Conservation (phyloP, 2,888 invertebrate genomes). For the Anarsia innoxiella region DNA sequence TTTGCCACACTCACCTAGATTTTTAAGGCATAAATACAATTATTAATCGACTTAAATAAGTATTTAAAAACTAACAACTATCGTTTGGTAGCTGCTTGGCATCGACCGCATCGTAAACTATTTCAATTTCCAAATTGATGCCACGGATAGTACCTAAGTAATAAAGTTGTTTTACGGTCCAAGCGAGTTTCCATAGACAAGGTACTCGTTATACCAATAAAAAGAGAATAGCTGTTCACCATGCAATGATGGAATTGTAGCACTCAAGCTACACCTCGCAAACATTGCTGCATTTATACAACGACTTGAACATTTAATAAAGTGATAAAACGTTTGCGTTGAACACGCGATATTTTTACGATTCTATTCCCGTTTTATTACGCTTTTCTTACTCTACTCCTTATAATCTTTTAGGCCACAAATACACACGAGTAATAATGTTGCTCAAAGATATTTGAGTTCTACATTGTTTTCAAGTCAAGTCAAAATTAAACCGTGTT, state of each 20-base stretch:
- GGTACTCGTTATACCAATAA: slow-evolving; percentile 9
- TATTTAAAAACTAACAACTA: no score
- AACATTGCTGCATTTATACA: slow-evolving; percentile 27
- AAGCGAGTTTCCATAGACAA: slow-evolving; percentile 14
- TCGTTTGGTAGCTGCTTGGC: no score
- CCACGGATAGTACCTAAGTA: slow-evolving; percentile 5
- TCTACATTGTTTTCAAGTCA: no score
- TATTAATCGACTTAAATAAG: no score
- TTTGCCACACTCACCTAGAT: no score
- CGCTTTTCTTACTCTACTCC: slow-evolving; percentile 31
- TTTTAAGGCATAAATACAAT: no score
- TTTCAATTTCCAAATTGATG: slow-evolving; percentile 7
- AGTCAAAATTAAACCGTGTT: no score
- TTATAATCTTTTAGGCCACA: slow-evolving; percentile 27
- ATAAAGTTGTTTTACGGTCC: slow-evolving; percentile 14
- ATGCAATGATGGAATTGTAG: slow-evolving; percentile 30
- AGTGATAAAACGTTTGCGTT: slow-evolving; percentile 53
- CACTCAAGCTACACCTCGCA: slow-evolving; percentile 25
- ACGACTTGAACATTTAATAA: slow-evolving; percentile 54
- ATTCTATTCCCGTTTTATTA: slow-evolving; percentile 41
- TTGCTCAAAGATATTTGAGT: neutral
- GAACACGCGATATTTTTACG: slow-evolving; percentile 56
- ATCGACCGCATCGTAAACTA: no score
- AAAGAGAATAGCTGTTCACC: slow-evolving; percentile 22
- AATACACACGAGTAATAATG: neutral